Conservation (phyloP, 2,113 vertebrate genomes). For the Lasiurus cinereus region DNA sequence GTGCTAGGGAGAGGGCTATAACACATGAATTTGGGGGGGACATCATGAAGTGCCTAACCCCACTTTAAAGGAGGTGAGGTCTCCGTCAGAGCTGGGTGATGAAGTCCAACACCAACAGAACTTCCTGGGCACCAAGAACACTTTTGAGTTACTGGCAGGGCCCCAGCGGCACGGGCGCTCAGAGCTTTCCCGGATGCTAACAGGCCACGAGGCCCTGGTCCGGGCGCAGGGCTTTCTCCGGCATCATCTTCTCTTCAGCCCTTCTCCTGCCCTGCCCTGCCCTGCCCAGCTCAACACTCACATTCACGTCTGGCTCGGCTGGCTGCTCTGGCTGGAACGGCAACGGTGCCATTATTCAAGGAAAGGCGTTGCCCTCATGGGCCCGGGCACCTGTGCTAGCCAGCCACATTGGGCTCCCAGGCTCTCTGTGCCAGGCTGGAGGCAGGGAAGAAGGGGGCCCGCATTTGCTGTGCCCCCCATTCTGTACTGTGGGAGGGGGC, state of each 20-base stretch:
- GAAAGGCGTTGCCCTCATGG: background rate
- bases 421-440: background rate
- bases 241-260: background rate
- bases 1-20: no score
- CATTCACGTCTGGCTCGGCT: background rate
- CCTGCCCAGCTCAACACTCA: background rate
- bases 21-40: no score
- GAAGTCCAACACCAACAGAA: background rate
- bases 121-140: no score
- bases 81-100: background rate
- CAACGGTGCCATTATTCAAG: background rate
- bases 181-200: background rate
- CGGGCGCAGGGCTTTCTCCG: background rate
- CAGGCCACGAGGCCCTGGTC: background rate
- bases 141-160: no score
- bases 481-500: background rate
- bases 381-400: conserved; percentile 1
- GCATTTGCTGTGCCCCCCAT: background rate
- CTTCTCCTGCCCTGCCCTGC: background rate
- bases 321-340: conserved; percentile 9
- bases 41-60: no score
- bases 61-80: no score
- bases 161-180: background rate
- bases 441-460: background rate
- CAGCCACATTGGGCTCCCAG: background rate